Conservation (phyloP, 2,797 vertebrate species). For the Stomatorhinus walkeri region DNA sequence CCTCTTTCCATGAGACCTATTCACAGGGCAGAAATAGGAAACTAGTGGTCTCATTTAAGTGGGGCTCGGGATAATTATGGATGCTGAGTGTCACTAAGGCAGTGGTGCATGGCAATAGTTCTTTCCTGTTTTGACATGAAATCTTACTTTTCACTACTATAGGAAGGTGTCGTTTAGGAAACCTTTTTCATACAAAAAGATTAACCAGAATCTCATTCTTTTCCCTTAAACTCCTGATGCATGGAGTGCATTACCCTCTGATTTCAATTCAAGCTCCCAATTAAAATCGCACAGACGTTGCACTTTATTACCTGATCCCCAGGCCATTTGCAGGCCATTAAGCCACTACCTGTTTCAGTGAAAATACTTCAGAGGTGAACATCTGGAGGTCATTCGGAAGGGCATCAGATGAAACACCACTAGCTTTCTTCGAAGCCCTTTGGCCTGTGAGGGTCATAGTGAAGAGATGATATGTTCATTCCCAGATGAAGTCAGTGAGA, state of each 20-base stretch:
- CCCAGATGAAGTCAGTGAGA: not conserved
- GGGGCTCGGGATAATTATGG: conserved; percentile 55
- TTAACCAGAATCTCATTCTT: conserved; percentile 53
- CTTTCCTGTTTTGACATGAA: conserved; percentile 52
- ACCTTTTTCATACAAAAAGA: conserved; percentile 52
- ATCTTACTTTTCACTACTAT: conserved; percentile 57
- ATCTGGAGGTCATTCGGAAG: conserved; percentile 69
- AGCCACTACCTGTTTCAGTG: conserved; percentile 62
- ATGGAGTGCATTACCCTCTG: conserved; percentile 65
- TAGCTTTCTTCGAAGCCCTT: conserved; percentile 54
- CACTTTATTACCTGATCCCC: conserved; percentile 68
- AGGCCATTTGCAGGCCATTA: conserved; percentile 67
- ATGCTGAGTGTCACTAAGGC: conserved; percentile 51
- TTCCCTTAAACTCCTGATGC: conserved; percentile 61
- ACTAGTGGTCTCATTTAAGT: conserved; percentile 34
- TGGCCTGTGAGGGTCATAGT: conserved; percentile 55
- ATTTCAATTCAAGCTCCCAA: conserved; percentile 67
- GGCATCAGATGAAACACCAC: conserved; percentile 67
- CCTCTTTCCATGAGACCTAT: conserved; percentile 26
- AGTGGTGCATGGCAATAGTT: conserved; percentile 58
- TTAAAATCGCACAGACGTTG: conserved; percentile 70
- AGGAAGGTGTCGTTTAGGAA: conserved; percentile 42
- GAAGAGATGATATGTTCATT: conserved; percentile 52
- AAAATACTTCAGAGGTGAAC: conserved; percentile 69
- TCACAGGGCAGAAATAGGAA: conserved; percentile 29